Evolutionary conservation across 2,888 invertebrate species (phyloP), one percentile per base, ranked within the genome.

Genomic region (Caenorhabditis panamensis): DNA sequence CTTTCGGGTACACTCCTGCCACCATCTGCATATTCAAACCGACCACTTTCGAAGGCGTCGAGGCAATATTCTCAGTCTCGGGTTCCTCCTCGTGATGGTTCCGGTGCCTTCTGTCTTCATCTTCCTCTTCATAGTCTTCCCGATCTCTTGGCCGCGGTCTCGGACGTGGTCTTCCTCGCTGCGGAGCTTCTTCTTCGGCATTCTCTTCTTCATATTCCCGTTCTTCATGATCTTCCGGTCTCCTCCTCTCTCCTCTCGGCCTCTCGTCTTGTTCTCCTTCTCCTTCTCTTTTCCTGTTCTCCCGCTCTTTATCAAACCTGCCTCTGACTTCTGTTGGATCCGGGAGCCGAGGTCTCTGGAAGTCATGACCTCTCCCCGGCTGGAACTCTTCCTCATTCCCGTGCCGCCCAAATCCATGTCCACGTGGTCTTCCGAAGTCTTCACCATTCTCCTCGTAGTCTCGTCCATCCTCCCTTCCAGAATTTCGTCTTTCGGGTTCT

Each of bases 11-110:
- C 41, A 82, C 61, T 41, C 85, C 85, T 2, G 84, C 85, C 0
- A 85, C 80, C 85, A 85, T 84, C 73, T 85, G 85, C 85, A 85
- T 84, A 54, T 85, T 84, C 66, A 85, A 63, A 47, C 85, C 85
- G 53, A 85, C 85, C 26, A 85, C 72, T 76, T 82, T 82, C 62
- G 82, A 68, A 54, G 79, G 72, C 59, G 64, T 64, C 59, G 66
- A 59, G 64, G 66, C 75, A 73, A 73, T 66, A 63, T 73, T 68
- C 44, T 71, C 61, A 66, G 56, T 66, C 28, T 71, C 44, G 22
- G 58, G 41, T 18, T 58, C 47, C n/a, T 56, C 58, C 26, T 71
- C 64, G 24, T 61, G 66, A 18, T 36, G 62, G n/a, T 47, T 31
- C 47, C 37, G 24, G 61, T 54, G 61, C 61, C 54, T 28, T 26